Conservation (phyloP, 2,888 invertebrate genomes). For the Diplolepis rosae region DNA sequence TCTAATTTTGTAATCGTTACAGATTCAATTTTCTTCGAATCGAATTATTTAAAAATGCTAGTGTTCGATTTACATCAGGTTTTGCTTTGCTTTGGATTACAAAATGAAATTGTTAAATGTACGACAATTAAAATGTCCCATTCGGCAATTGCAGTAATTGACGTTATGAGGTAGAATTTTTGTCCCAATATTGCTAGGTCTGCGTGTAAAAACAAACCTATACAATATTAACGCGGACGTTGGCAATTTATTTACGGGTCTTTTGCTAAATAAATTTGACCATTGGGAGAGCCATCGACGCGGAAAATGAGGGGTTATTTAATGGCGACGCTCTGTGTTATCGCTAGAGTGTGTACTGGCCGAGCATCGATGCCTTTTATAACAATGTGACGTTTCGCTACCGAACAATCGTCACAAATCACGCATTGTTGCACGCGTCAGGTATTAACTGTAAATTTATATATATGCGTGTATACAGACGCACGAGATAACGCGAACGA, state of each 20-base stretch:
- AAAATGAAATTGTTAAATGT: background rate
- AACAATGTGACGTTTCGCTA: slow-evolving; percentile 47
- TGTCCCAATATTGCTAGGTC: background rate
- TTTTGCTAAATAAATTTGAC: slow-evolving; percentile 29
- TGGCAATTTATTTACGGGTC: slow-evolving; percentile 27
- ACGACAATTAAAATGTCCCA: background rate
- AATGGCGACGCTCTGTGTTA: slow-evolving; percentile 24
- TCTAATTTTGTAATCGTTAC: too few species aligned
- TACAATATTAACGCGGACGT: slow-evolving; percentile 29
- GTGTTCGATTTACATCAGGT: background rate
- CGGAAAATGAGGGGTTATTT: slow-evolving; percentile 31
- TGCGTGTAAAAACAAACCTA: slow-evolving; percentile 21
- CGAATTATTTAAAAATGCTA: too few species aligned
- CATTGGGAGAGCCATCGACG: slow-evolving; percentile 29
- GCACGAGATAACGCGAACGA: slow-evolving; percentile 29
- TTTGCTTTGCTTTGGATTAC: background rate
- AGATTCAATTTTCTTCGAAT: too few species aligned
- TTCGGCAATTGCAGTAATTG: background rate
- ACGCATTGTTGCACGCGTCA: slow-evolving; percentile 40
- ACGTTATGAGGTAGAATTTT: slow-evolving; percentile 18
- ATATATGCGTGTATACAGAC: slow-evolving; percentile 15
- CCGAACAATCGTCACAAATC: slow-evolving; percentile 62
- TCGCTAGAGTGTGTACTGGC: background rate
- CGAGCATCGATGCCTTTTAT: slow-evolving; percentile 34
- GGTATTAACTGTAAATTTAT: slow-evolving; percentile 18